These are phyloP conservation scores for Tetropium fuscum DNA, from an alignment of 2,888 invertebrate species.

Conservation along the genomic window DNA sequence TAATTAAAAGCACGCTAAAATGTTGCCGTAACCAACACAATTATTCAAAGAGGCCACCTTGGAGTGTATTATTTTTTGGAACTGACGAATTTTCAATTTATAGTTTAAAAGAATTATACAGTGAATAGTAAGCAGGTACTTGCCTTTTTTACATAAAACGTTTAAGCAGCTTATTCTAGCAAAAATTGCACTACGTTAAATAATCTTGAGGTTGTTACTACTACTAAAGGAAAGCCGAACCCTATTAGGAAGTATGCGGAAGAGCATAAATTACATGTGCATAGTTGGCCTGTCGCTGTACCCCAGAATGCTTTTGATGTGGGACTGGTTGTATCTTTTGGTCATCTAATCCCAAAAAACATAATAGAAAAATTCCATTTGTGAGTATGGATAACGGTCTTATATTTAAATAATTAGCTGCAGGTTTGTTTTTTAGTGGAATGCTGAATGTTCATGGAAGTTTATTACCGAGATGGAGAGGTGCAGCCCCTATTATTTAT, in stretches of 20 bases:
- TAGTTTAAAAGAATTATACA: constrained; percentile 77
- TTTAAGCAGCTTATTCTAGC: no score
- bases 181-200: constrained; percentile 68
- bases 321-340: constrained; percentile 94
- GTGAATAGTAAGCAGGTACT: constrained; percentile 72
- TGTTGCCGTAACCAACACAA: not conserved
- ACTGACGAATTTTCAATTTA: constrained; percentile 85
- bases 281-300: constrained; percentile 62
- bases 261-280: constrained; percentile 70
- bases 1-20: not conserved
- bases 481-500: constrained; percentile 92
- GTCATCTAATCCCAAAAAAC: constrained; percentile 84
- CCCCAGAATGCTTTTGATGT: constrained; percentile 76
- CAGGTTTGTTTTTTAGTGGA: constrained; percentile 72
- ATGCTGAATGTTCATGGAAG: constrained; percentile 96
- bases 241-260: constrained; percentile 77
- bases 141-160: no score
- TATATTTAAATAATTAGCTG: not conserved
- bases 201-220: constrained; percentile 79
- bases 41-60: constrained; percentile 52
- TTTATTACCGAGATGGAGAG: constrained; percentile 91
- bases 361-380: constrained; percentile 83
- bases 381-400: constrained; percentile 70
- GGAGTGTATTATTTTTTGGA: constrained; percentile 87
- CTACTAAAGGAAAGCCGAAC: constrained; percentile 72